Conservation (phyloP, 2,888 invertebrate genomes). For the Carabus problematicus region DNA sequence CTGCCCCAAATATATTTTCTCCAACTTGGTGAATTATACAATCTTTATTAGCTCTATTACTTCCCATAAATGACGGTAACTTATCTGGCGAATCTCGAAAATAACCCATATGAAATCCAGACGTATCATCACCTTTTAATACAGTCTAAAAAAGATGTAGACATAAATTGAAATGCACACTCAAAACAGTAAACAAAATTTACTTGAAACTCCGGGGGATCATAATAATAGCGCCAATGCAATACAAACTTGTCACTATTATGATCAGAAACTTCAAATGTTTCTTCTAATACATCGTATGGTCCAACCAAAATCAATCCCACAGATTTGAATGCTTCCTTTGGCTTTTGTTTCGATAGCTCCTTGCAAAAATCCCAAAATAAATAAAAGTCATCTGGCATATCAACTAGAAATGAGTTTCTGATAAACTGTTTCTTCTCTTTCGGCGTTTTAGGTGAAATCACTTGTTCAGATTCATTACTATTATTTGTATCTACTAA, state of each 20-base stretch:
- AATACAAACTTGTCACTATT: slow-evolving; percentile 69
- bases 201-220: slow-evolving; percentile 93
- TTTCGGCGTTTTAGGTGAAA: slow-evolving; percentile 54
- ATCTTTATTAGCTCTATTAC: slow-evolving; percentile 73
- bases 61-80: slow-evolving; percentile 77
- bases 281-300: slow-evolving; percentile 79
- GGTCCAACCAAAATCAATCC: slow-evolving; percentile 84
- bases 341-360: slow-evolving; percentile 64
- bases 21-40: slow-evolving; percentile 76
- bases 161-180: slow-evolving; percentile 23
- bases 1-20: slow-evolving; percentile 80
- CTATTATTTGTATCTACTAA: slow-evolving; percentile 19
- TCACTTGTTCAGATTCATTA: slow-evolving; percentile 53
- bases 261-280: slow-evolving; percentile 62
- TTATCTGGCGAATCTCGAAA: slow-evolving; percentile 83
- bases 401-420: slow-evolving; percentile 79
- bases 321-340: slow-evolving; percentile 69
- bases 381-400: slow-evolving; percentile 89
- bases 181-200: slow-evolving; percentile 19
- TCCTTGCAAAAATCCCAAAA: slow-evolving; percentile 80
- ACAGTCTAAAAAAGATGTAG: slow-evolving; percentile 66
- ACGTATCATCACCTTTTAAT: slow-evolving; percentile 71
- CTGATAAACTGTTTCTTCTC: slow-evolving; percentile 67
- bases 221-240: slow-evolving; percentile 92
- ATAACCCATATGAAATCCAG: slow-evolving; percentile 87